These are phyloP conservation scores for Ametastegia equiseti DNA, from an alignment of 2,888 invertebrate genomes.

Conservation along the genomic window DNA sequence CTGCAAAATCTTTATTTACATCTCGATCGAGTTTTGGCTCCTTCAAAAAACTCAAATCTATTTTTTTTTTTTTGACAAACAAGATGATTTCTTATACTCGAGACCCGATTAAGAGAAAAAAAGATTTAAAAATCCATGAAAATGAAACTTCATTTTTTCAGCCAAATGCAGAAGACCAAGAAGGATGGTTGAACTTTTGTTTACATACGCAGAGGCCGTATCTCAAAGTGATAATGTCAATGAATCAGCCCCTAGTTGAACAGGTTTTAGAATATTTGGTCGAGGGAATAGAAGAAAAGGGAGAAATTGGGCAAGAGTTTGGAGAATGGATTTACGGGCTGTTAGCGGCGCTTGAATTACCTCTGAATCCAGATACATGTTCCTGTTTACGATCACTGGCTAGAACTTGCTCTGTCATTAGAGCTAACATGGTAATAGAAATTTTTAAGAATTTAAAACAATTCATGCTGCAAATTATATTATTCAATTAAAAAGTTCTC, in stretches of 20 bases:
- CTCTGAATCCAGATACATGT: conserved; percentile 83
- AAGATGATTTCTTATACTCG: neutral
- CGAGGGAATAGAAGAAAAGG: conserved; percentile 75
- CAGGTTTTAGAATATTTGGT: conserved; percentile 77
- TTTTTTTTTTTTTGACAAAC: neutral
- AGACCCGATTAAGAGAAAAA: neutral
- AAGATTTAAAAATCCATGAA: neutral
- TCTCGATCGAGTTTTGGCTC: no score
- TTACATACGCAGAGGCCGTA: conserved; percentile 72
- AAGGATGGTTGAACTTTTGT: conserved; percentile 77
- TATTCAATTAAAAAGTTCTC: no score
- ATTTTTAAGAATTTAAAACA: no score
- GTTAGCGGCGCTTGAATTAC: conserved; percentile 81
- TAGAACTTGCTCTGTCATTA: conserved; percentile 80
- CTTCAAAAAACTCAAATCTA: no score
- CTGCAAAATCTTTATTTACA: no score
- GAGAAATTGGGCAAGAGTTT: conserved; percentile 75
- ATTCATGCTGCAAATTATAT: no score
- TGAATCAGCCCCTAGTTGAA: conserved; percentile 76
- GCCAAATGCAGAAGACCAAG: conserved; percentile 74
- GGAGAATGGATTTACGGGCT: conserved; percentile 86
- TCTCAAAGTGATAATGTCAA: conserved; percentile 73
- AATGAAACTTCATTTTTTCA: conserved; percentile 59
- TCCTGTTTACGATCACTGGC: conserved; percentile 82
- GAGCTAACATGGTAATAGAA: conserved; percentile 72